Percentiles rank a stretch among this genome's conserved stretches.
These are phyloP conservation scores for Colaptes auratus DNA, from an alignment of 2,113 vertebrate species.

Conservation along the genomic window DNA sequence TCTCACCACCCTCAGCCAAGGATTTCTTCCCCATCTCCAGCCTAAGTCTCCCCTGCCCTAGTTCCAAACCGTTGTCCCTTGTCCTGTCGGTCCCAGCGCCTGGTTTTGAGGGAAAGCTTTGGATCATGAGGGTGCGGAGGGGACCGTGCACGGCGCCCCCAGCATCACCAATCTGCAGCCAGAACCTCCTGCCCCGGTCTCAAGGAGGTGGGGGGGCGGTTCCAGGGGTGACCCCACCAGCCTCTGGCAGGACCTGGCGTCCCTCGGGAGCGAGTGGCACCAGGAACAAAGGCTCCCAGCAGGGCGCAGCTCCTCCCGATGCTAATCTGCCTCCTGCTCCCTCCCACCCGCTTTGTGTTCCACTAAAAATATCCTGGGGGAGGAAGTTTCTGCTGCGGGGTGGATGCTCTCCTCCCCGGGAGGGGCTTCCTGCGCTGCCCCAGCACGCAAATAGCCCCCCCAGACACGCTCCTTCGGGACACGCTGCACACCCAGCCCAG, in stretches of 20 bases:
- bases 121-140: neutral
- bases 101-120: neutral
- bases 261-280: neutral
- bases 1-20: neutral
- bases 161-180: rapidly evolving
- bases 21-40: too few species aligned
- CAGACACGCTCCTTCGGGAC: neutral
- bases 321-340: conserved; percentile 46
- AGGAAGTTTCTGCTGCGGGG: conserved; percentile 51
- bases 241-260: rapidly evolving
- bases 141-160: neutral
- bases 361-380: conserved; percentile 52
- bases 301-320: conserved; percentile 15
- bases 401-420: conserved; percentile 67
- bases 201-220: neutral
- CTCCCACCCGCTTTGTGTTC: conserved; percentile 61
- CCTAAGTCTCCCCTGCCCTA: too few species aligned
- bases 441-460: conserved; percentile 6
- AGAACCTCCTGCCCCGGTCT: rapidly evolving
- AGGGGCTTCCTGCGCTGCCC: conserved; percentile 66
- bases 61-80: too few species aligned
- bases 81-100: too few species aligned
- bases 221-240: neutral
- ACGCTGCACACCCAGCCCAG: rapidly evolving
- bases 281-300: conserved; percentile 36